Evolutionary conservation across 2,888 invertebrate species (phyloP), one percentile per base, ranked within the genome.

Genomic region (Acanthoscelides obtectus): DNA sequence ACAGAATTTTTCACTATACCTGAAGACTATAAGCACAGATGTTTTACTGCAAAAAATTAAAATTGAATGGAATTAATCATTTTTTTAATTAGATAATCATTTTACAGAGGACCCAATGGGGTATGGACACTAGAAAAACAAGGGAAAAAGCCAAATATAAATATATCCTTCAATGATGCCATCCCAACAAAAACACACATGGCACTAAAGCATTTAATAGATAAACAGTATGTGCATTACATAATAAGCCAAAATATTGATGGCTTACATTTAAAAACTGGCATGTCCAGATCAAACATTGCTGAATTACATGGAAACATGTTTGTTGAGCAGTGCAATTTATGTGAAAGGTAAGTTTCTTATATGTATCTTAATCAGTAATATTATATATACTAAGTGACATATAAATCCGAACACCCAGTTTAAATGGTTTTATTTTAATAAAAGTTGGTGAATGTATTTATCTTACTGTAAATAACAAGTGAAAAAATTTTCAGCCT

Each of bases 261-360:
- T 88, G 99, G 99, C 0, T 87, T 99, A 69, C 99, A 99, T 86
- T 86, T 98, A 70, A 91, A 94, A 80, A 97, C 97, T 6, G 98
- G 98, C 2, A 86, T 99, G 74, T 87, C 90, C 0, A 89, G 97
- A 73, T 90, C 92, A 79, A 87, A 92, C 81, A 86, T 99, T 74
- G 91, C 98, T 12, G 99, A 99, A 86, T 88, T 99, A 68, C 99
- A 99, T 87, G 99, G 99, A 0, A 98, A 99, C 85, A 98, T 99
- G 94, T 99, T 97, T 86, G 89, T 95, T 45, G 97, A 98, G 84
- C 93, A 97, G 83, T 99, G 99, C 84, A 91, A 92, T 82, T 89
- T 92, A 79, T 99, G 99, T 86, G 92, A 93, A 84, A 78, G 76
- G 78, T 79, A 75, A 67, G 27, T 64, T 25, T 27, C n/a, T 66